Conservation (phyloP, 2,888 invertebrate species). For the Myopa tessellatipennis region DNA sequence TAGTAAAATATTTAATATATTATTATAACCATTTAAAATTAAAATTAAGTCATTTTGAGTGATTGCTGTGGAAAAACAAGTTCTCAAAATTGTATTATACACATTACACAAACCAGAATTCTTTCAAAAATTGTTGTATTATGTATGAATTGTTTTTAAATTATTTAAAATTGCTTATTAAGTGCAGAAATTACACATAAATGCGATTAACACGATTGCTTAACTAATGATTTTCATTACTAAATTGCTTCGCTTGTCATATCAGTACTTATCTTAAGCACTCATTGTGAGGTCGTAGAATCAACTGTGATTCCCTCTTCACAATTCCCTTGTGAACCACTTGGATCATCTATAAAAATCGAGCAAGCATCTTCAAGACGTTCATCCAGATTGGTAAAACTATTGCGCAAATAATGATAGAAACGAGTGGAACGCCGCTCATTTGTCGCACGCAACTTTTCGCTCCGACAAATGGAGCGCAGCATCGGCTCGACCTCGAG, state of each 20-base stretch:
- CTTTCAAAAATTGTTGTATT: not conserved
- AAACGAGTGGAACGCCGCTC: slow-evolving; percentile 80
- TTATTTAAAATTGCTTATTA: not conserved
- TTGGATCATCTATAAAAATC: slow-evolving; percentile 48
- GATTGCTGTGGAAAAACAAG: slow-evolving; percentile 6
- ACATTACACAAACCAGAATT: not conserved
- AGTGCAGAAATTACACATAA: not conserved
- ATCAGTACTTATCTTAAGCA: not conserved
- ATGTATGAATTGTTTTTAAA: not conserved
- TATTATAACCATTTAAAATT: not conserved
- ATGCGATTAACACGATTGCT: not conserved
- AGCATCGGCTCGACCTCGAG: slow-evolving; percentile 79
- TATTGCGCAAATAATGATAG: slow-evolving; percentile 80
- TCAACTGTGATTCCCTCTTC: slow-evolving; percentile 8
- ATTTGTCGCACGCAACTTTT: slow-evolving; percentile 71
- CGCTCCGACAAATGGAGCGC: slow-evolving; percentile 77
- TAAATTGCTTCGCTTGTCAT: not conserved
- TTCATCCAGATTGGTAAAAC: slow-evolving; percentile 68
- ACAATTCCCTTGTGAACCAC: not conserved
- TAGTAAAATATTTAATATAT: not conserved
- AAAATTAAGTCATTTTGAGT: not conserved
- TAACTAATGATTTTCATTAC: not conserved
- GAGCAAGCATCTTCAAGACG: slow-evolving; percentile 69
- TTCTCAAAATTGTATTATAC: slow-evolving; percentile 22
- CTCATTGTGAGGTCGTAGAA: not conserved